Percentiles rank a stretch among this genome's conserved stretches.
Conservation (phyloP, 2,797 vertebrate species). For the Psittacula echo region DNA sequence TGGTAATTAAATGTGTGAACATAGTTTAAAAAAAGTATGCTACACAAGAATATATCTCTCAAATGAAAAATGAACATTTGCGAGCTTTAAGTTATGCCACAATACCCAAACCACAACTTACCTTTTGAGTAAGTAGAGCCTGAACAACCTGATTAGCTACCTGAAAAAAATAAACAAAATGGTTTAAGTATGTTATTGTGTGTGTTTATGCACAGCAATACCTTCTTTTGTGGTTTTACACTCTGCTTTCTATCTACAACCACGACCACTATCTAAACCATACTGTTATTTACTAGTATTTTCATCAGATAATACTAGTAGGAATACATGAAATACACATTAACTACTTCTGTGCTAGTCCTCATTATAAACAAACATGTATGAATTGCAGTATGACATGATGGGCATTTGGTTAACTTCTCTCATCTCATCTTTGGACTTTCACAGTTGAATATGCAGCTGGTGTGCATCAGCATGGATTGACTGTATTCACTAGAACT, state of each 20-base stretch:
- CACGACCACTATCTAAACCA: background rate
- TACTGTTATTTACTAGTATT: background rate
- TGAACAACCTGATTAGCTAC: conserved; percentile 95
- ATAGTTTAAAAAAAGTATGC: background rate
- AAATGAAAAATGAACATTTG: background rate
- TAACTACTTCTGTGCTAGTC: background rate
- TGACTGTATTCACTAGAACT: background rate
- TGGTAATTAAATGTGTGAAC: background rate
- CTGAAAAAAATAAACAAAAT: conserved; percentile 73
- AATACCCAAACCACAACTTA: conserved; percentile 66
- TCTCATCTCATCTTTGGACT: background rate
- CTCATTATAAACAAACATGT: background rate
- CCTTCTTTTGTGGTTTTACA: background rate
- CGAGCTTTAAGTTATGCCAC: background rate
- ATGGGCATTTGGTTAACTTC: background rate
- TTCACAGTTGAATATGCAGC: background rate
- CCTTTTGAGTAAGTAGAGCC: conserved; percentile 95
- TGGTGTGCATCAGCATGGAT: background rate
- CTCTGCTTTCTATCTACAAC: background rate
- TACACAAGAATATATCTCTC: background rate
- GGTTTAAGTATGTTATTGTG: background rate
- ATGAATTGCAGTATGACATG: background rate
- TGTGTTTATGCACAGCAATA: background rate
- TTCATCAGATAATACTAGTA: background rate
- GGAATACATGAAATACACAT: background rate